Evolutionary conservation across 2,888 invertebrate genomes (phyloP).

Genomic region (Colostygia pectinataria): DNA sequence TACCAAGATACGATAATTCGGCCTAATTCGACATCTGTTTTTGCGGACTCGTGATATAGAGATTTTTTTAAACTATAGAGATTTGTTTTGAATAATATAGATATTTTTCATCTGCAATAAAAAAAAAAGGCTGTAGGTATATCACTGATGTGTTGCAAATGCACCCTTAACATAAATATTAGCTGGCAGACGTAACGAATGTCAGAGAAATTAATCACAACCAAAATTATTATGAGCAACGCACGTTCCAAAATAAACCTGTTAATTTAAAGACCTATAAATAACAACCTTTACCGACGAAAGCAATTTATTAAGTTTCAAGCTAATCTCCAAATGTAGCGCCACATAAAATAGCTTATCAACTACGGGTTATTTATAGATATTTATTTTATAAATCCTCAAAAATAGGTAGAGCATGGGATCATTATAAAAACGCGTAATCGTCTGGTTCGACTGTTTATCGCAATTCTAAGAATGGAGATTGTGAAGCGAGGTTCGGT

Average conservation of each 20-base stretch:
- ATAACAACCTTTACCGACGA: conserved; percentile 28
- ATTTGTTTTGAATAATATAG: no score
- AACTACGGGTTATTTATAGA: conserved; percentile 38
- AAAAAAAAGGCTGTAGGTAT: no score
- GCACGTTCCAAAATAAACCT: conserved; percentile 30
- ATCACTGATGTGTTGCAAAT: no score
- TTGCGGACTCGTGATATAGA: no score
- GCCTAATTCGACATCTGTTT: no score
- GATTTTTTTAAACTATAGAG: no score
- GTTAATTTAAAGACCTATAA: conserved; percentile 36
- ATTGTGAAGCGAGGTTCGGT: conserved; percentile 48
- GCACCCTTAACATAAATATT: conserved; percentile 5
- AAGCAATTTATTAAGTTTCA: conserved; percentile 39
- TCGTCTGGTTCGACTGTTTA: conserved; percentile 49
- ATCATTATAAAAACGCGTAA: conserved; percentile 56
- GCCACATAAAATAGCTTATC: conserved; percentile 49
- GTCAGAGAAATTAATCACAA: conserved; percentile 30
- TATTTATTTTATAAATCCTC: conserved; percentile 40
- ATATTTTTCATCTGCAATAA: no score
- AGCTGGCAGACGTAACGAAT: conserved; percentile 35
- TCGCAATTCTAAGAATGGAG: conserved; percentile 58
- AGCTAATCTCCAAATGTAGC: conserved; percentile 42
- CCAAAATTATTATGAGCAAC: conserved; percentile 18
- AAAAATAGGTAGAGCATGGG: conserved; percentile 47
- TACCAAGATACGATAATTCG: no score